Evolutionary conservation across 2,888 invertebrate genomes (phyloP).

Genomic region (Erynnis tages): DNA sequence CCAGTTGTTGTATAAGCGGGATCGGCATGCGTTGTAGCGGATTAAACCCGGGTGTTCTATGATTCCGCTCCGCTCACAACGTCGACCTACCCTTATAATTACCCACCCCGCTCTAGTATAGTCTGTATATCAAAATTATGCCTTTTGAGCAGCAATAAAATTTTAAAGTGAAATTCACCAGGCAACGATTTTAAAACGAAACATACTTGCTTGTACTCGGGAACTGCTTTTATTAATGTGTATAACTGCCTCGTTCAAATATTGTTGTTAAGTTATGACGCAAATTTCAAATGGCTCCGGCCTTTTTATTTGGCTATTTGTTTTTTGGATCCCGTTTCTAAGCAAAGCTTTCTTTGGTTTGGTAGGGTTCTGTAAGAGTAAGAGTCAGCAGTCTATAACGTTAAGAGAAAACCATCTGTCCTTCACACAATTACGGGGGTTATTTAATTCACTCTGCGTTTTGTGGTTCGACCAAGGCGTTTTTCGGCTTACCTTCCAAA

Average conservation of each 20-base stretch:
- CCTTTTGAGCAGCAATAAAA: slow-evolving; percentile 56
- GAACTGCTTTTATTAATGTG: slow-evolving; percentile 32
- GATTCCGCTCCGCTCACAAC: slow-evolving; percentile 15
- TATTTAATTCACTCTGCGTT: too few relatives aligned
- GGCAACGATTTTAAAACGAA: slow-evolving; percentile 36
- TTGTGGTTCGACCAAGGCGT: too few relatives aligned
- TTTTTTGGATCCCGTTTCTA: neutral
- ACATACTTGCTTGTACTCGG: slow-evolving; percentile 29
- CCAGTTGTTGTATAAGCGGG: too few relatives aligned
- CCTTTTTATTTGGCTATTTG: slow-evolving; percentile 1
- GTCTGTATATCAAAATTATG: slow-evolving; percentile 56
- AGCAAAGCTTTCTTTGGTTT: neutral
- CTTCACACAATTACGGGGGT: too few relatives aligned
- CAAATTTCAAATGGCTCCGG: slow-evolving; percentile 22
- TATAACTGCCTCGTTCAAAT: slow-evolving; percentile 29
- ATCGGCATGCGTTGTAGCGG: neutral
- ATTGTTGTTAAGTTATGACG: slow-evolving; percentile 21
- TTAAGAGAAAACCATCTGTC: too few relatives aligned
- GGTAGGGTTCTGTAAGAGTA: too few relatives aligned
- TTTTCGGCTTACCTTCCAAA: too few relatives aligned
- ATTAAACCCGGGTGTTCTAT: slow-evolving; percentile 1
- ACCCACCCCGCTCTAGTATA: slow-evolving; percentile 22
- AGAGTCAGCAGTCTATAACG: too few relatives aligned
- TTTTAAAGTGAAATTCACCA: slow-evolving; percentile 60
- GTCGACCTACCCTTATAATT: slow-evolving; percentile 23